Evolutionary conservation across 2,888 invertebrate species (phyloP), one percentile per base, ranked within the genome.

Genomic region (Caenorhabditis sp.): DNA sequence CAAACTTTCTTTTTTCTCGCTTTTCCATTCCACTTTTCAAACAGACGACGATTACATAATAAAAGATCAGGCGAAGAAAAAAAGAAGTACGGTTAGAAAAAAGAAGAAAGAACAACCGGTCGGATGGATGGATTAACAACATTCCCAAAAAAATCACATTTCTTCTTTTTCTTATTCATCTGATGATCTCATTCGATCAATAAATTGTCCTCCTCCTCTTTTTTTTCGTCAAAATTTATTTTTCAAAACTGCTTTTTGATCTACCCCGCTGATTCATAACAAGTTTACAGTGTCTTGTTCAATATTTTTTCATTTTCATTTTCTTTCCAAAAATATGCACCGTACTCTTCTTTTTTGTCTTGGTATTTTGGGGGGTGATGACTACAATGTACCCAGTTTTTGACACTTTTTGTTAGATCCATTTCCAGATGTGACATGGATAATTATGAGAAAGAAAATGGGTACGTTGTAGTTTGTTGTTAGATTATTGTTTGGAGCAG

Each of bases 71-170:
- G n/a, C n/a, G n/a, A 3, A 43, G 14, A 17, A 43, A 43, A 17
- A 14, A 69, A 60, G 36, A 61, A 54, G 59, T 63, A 63, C 55
- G 49, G 60, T 63, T 49, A 23, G 43, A 50, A 31, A 53, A 31
- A 61, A 53, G 6, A 43, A 63, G 62, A 57, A 61, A 36, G n/a
- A 43, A 63, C 58, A 57, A 69, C 69, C 69, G 69, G 69, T 69
- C 63, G 54, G 36, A n/a, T 31, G 31, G 27, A 23, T 43, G 43
- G 43, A 43, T 43, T 43, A 43, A 43, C 43, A 43, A 43, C 43
- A 43, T 43, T 3, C 17, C n/a, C n/a, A n/a, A 43, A 63, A 69
- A 64, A 63, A 53, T 53, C 58, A 58, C 27, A 19, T 58, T 54
- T 12, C 21, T 21, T 58, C 43, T 58, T 36, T 24, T 17, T 21